Base-by-base conservation (phyloP, 2,113 vertebrate genomes). In the Gambusia holbrooki region DNA sequence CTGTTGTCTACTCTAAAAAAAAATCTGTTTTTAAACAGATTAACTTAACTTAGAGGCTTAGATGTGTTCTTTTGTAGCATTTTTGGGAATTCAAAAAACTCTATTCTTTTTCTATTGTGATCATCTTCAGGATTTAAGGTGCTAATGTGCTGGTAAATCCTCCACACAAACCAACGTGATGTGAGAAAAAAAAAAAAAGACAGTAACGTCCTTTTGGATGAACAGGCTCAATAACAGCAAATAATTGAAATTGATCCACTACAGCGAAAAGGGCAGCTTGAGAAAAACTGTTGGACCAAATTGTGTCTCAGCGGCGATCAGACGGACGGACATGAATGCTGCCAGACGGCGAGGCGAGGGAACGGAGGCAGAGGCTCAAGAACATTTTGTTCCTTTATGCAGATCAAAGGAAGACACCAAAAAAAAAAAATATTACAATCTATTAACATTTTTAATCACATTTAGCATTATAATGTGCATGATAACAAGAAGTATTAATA, bases 221-320 rank as follows among this genome's bases (percentile, higher is more conserved):
- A n/a, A 60, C 30, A 60, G 35, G 17, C 28, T 64, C 37, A n/a
- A 48, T 28, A 54, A 40, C 25, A 42, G 33, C 27, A 62, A 58
- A 60, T 25, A 28, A 29, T 62, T 71, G 73, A 87, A 81, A 80
- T 62, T 12, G 71, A 83, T 83, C 62, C 9, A 28, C 72, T 48
- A 15, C 40, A 80, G 61, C 17, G 48, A 86, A 82, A 66, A 62
- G 58, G 62, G 69, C 4, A 33, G 61, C 72, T 32, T 13, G 32
- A 67, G 62, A 75, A 78, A 29, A 81, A 67, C 9, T 5, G 17
- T 28, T 66, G 74, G 62, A 42, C 40, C 66, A 62, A 79, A 35
- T 61, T 54, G 68, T 62, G 51, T 62, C 75, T 87, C 37, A 0
- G 62, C 66, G 69, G 58, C 54, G 82, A 85, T 73, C 65, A 79